These are phyloP conservation scores for Phylloscopus trochiloides DNA, from an alignment of 2,113 vertebrate species.

Conservation along the genomic window DNA sequence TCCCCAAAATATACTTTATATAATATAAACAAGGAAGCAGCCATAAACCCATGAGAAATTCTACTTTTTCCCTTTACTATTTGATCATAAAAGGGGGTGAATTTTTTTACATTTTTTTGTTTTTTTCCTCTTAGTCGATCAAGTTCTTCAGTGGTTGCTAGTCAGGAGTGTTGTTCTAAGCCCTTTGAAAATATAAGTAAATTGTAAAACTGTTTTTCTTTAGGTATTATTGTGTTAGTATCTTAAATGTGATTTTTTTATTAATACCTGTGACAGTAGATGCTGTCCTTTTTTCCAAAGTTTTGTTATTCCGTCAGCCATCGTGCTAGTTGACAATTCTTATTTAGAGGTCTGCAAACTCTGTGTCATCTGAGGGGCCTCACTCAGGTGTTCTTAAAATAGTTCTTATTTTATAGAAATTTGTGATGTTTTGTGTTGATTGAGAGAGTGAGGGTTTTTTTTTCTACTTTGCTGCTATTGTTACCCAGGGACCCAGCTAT, in stretches of 20 bases:
- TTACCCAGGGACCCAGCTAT: background rate
- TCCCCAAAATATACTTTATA: background rate
- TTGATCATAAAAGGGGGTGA: rapidly evolving
- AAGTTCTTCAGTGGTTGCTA: background rate
- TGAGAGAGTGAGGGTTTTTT: background rate
- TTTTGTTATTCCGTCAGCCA: background rate
- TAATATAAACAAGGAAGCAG: background rate
- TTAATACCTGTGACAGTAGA: background rate
- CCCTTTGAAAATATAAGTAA: background rate
- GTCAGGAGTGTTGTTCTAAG: background rate
- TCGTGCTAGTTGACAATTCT: background rate
- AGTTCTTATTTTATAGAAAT: background rate
- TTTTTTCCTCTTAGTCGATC: background rate
- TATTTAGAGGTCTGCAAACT: background rate
- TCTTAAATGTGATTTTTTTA: background rate
- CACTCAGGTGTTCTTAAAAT: background rate
- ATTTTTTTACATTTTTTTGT: background rate
- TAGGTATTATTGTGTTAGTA: background rate
- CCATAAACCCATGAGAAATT: background rate
- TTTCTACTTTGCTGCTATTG: background rate
- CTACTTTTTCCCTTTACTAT: background rate
- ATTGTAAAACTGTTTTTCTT: background rate
- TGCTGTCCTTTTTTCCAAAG: background rate
- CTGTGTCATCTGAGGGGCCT: background rate
- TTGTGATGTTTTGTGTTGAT: background rate